Evolutionary conservation across 1,140 invertebrate species (phyloP).

Genomic region (Leptinotarsa defecta): DNA sequence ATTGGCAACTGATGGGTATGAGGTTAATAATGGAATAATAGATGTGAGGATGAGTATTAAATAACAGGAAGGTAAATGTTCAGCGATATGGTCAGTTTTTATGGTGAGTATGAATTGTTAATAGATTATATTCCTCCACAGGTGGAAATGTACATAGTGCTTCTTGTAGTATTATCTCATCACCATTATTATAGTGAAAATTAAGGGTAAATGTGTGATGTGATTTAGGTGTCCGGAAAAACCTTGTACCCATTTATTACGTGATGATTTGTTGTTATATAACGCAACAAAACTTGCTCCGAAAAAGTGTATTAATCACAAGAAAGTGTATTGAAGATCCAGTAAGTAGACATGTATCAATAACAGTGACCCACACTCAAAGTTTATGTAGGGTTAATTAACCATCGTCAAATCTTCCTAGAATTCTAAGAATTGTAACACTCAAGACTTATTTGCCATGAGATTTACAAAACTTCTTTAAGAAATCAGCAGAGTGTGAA

Average conservation of each 20-base stretch:
- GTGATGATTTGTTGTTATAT: constrained; percentile 2
- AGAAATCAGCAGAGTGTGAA: too few species aligned
- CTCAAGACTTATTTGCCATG: too few species aligned
- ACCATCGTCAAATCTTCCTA: too few species aligned
- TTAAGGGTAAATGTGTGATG: background rate
- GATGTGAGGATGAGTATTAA: background rate
- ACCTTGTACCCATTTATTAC: background rate
- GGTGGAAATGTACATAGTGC: constrained; percentile 16
- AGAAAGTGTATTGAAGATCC: constrained; percentile 6
- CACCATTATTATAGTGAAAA: constrained; percentile 3
- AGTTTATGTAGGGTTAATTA: too few species aligned
- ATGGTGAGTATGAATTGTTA: constrained; percentile 11
- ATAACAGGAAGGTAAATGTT: background rate
- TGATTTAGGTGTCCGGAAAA: background rate
- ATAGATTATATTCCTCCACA: background rate
- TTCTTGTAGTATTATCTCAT: background rate
- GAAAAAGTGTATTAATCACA: constrained; percentile 29
- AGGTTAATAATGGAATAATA: background rate
- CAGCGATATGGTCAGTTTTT: background rate
- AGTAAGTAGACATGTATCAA: constrained; percentile 6
- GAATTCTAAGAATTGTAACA: too few species aligned
- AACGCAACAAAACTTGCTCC: constrained; percentile 13
- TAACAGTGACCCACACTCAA: constrained; percentile 2
- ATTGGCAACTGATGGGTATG: too few species aligned
- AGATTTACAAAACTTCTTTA: too few species aligned